These are phyloP conservation scores for Achlya flavicornis DNA, from an alignment of 2,888 invertebrate species.

Conservation along the genomic window DNA sequence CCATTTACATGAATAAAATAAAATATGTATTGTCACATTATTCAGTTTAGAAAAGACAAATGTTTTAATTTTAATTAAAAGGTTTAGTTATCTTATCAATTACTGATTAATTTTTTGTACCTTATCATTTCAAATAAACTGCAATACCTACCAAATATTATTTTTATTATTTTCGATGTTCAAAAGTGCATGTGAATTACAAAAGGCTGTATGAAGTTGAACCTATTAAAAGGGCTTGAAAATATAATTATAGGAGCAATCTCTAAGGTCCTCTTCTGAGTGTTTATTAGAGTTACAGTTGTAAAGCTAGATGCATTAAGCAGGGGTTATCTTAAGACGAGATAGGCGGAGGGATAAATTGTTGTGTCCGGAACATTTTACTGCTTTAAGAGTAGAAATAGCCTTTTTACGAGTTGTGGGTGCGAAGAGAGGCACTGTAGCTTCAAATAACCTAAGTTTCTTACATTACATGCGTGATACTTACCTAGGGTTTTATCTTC, in stretches of 20 bases:
- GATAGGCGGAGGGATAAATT: conserved; percentile 50
- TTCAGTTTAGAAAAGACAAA: too few species aligned
- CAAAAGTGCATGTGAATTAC: conserved; percentile 12
- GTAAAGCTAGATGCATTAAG: conserved; percentile 36
- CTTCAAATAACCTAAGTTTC: conserved; percentile 41
- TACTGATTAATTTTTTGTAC: too few species aligned
- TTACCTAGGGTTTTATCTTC: conserved; percentile 14
- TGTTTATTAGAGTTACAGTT: conserved; percentile 50
- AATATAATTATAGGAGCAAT: conserved; percentile 40
- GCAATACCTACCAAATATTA: too few species aligned
- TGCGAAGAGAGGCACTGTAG: conserved; percentile 38
- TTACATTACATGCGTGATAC: conserved; percentile 19
- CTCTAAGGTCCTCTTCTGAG: conserved; percentile 43
- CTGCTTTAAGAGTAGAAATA: conserved; percentile 55
- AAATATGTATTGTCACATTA: too few species aligned
- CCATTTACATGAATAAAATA: too few species aligned
- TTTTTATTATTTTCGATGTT: background rate
- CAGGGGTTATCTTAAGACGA: conserved; percentile 48
- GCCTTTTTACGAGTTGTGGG: conserved; percentile 55
- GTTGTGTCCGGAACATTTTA: conserved; percentile 55
- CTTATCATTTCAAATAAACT: too few species aligned
- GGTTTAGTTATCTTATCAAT: too few species aligned
- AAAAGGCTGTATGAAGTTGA: conserved; percentile 17
- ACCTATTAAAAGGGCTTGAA: conserved; percentile 30
- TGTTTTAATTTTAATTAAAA: too few species aligned